Evolutionary conservation across 1,140 invertebrate species (phyloP).

Genomic region (Drosophila micromelanica): DNA sequence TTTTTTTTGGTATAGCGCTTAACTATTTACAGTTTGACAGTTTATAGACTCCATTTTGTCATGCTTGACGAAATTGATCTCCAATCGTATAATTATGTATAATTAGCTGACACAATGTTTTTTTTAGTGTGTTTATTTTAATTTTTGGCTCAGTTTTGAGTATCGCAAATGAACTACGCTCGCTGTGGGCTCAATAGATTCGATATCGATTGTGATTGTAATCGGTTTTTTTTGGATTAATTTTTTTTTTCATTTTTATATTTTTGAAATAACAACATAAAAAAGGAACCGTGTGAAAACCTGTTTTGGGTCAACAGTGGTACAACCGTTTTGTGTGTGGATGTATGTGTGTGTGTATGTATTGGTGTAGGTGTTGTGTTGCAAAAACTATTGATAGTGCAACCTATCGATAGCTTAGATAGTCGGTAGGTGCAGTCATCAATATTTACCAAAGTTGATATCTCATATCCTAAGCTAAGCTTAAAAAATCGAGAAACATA

Average conservation of each 20-base stretch:
- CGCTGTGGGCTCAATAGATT: constrained; percentile 52
- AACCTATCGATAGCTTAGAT: not conserved
- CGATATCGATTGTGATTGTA: constrained; percentile 51
- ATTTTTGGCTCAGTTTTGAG: constrained; percentile 79
- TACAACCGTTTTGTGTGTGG: constrained; percentile 74
- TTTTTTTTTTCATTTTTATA: too few species aligned
- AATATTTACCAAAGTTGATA: too few species aligned
- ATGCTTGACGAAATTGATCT: constrained; percentile 8
- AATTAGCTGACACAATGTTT: constrained; percentile 42
- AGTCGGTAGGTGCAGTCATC: too few species aligned
- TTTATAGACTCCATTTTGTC: constrained; percentile 25
- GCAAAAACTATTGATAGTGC: not conserved
- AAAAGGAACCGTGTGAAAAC: constrained; percentile 77
- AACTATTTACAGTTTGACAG: constrained; percentile 40
- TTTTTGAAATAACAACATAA: constrained; percentile 18
- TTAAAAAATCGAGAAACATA: not conserved
- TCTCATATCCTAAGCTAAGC: too few species aligned
- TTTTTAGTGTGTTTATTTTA: constrained; percentile 51
- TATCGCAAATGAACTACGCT: constrained; percentile 71
- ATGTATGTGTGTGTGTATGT: constrained; percentile 1
- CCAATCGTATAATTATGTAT: constrained; percentile 36
- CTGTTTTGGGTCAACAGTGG: constrained; percentile 57
- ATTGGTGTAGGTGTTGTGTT: constrained; percentile 11
- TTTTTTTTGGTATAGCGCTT: constrained; percentile 34
- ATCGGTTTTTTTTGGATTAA: constrained; percentile 16